A percentile compares a stretch with the other conserved stretches of the same genome.
Conservation (phyloP, 2,888 invertebrate species). For the Synergus japonicus region DNA sequence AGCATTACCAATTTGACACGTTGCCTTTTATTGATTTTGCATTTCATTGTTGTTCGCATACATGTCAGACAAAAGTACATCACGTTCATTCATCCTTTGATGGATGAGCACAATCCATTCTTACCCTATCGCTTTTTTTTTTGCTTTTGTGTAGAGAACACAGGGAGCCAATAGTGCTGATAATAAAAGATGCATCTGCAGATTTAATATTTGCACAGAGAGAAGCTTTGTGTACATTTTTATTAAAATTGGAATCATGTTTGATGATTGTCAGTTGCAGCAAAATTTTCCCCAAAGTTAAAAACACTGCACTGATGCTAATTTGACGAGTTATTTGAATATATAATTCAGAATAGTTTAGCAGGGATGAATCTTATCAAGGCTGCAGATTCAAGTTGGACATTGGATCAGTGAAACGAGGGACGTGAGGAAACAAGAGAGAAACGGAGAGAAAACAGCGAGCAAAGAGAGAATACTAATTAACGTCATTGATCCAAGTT, state of each 20-base stretch:
- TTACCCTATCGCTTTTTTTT: slow-evolving; percentile 4
- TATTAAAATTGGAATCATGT: neutral
- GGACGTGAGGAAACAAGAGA: slow-evolving; percentile 43
- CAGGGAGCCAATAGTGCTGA: neutral
- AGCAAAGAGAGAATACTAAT: slow-evolving; percentile 65
- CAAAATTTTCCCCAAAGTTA: no score
- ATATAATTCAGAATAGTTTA: neutral
- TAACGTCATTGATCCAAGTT: slow-evolving; percentile 66
- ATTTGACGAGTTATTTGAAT: neutral
- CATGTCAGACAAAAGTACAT: slow-evolving; percentile 21
- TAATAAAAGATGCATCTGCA: slow-evolving; percentile 2
- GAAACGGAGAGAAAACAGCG: slow-evolving; percentile 46
- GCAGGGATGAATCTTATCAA: neutral
- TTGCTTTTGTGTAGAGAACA: neutral
- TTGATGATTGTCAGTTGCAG: neutral
- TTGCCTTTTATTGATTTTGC: slow-evolving; percentile 18
- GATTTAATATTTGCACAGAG: neutral
- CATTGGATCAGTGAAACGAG: slow-evolving; percentile 16
- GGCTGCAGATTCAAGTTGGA: slow-evolving; percentile 5
- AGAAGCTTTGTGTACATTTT: neutral
- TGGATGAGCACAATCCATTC: slow-evolving; percentile 29
- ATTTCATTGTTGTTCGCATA: slow-evolving; percentile 23
- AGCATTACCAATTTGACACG: slow-evolving; percentile 7
- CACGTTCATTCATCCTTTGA: slow-evolving; percentile 28
- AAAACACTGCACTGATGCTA: no score